phyloP scores from a whole-genome alignment of 2,888 invertebrate genomes.

The Torymus tubicola region DNA sequence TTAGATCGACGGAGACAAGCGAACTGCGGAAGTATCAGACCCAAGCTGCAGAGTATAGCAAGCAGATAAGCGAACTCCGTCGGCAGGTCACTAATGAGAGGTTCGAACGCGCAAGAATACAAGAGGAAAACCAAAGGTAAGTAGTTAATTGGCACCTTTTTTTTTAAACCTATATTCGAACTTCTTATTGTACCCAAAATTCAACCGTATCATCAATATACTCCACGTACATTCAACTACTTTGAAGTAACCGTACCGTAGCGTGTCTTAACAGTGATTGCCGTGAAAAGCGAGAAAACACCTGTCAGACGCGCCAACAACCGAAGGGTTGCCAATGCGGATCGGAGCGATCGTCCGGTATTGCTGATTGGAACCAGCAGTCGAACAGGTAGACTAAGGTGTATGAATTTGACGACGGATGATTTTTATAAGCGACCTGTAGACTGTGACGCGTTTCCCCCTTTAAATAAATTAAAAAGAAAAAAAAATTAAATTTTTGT shows the following conservation, averaged over 20 bases:
- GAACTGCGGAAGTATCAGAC: slow-evolving; percentile 78
- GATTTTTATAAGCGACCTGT: slow-evolving; percentile 43
- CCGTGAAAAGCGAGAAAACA: slow-evolving; percentile 9
- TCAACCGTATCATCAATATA: too few species aligned
- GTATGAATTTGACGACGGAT: slow-evolving; percentile 5
- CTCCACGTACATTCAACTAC: slow-evolving; percentile 25
- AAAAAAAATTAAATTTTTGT: too few species aligned
- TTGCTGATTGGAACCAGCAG: slow-evolving; percentile 8
- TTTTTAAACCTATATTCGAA: too few species aligned
- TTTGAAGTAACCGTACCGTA: slow-evolving; percentile 48
- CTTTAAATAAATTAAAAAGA: too few species aligned
- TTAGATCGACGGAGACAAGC: slow-evolving; percentile 73
- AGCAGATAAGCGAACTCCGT: slow-evolving; percentile 78
- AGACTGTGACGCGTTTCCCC: neutral
- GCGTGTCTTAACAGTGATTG: slow-evolving; percentile 29
- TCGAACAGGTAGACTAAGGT: slow-evolving; percentile 46
- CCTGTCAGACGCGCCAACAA: neutral
- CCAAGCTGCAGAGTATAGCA: slow-evolving; percentile 78
- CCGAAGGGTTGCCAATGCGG: too few species aligned
- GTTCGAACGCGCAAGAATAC: slow-evolving; percentile 76
- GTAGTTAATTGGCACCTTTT: too few species aligned
- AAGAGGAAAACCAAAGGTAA: slow-evolving; percentile 70
- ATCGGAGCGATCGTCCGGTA: too few species aligned
- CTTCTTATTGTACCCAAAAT: too few species aligned
- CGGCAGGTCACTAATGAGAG: slow-evolving; percentile 79